Evolutionary conservation across 2,113 vertebrate genomes (phyloP).

Genomic region (Porphyrio hochstetteri): DNA sequence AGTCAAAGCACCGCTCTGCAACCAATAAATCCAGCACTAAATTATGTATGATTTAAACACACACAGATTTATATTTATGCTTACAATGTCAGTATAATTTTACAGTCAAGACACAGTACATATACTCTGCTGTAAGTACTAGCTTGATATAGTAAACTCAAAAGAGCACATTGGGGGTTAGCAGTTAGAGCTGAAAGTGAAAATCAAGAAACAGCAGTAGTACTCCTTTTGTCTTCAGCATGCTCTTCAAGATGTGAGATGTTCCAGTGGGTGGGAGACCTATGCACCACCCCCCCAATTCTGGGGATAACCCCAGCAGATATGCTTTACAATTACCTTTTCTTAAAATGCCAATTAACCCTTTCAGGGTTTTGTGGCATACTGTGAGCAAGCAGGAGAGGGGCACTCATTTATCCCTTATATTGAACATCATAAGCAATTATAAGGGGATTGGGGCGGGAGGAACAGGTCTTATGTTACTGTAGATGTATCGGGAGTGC

Average conservation of each 20-base stretch:
- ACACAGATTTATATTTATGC: constrained; percentile 60
- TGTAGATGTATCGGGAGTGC: constrained; percentile 10
- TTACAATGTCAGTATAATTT: constrained; percentile 70
- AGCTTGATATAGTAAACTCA: constrained; percentile 67
- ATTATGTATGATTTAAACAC: constrained; percentile 59
- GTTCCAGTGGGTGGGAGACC: constrained; percentile 78
- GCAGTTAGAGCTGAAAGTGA: constrained; percentile 70
- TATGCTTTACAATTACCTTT: constrained; percentile 77
- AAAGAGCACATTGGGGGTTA: constrained; percentile 69
- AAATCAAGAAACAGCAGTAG: constrained; percentile 76
- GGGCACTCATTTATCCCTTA: constrained; percentile 62
- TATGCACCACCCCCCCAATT: constrained; percentile 71
- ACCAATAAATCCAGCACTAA: constrained; percentile 46
- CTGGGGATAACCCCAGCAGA: constrained; percentile 70
- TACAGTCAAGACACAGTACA: constrained; percentile 59
- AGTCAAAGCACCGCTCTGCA: not conserved
- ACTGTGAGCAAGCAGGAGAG: constrained; percentile 69
- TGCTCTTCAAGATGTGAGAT: constrained; percentile 77
- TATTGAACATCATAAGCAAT: constrained; percentile 64
- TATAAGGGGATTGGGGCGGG: constrained; percentile 10
- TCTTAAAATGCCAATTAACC: constrained; percentile 79
- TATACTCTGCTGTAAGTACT: constrained; percentile 59
- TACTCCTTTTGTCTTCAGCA: constrained; percentile 72
- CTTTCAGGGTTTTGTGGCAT: constrained; percentile 72
- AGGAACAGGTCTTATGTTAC: not conserved